A percentile compares a stretch with the other conserved stretches of the same genome.
Evolutionary conservation across 2,888 invertebrate genomes (phyloP).

Genomic region (Melanophora roralis): DNA sequence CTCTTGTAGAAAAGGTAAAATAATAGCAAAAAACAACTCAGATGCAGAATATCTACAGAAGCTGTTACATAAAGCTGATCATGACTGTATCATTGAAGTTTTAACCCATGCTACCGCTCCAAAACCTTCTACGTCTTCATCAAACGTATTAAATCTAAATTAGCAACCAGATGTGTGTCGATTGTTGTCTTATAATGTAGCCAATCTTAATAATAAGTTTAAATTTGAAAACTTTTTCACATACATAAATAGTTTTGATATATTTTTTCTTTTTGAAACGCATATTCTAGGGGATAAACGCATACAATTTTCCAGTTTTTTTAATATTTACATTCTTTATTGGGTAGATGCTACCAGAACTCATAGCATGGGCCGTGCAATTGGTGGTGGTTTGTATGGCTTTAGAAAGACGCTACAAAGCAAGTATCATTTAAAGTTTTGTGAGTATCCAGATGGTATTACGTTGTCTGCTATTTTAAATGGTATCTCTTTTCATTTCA

Average conservation of each 20-base stretch:
- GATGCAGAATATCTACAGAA: too few species aligned
- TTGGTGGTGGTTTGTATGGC: constrained; percentile 12
- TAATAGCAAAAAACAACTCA: not conserved
- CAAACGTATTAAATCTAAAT: too few species aligned
- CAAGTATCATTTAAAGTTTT: constrained; percentile 1
- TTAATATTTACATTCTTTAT: constrained; percentile 2
- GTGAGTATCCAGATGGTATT: too few species aligned
- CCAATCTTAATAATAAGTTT: constrained; percentile 19
- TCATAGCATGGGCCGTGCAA: constrained; percentile 2
- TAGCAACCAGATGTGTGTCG: constrained; percentile 20
- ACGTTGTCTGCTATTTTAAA: too few species aligned
- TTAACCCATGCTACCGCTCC: too few species aligned
- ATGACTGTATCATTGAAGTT: too few species aligned
- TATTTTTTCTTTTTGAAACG: constrained; percentile 8
- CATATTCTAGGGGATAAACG: constrained; percentile 7
- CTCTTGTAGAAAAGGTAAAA: too few species aligned
- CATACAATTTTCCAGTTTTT: not conserved
- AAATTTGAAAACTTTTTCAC: constrained; percentile 20
- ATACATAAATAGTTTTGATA: too few species aligned
- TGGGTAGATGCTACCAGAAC: not conserved
- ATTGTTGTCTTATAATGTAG: constrained; percentile 19
- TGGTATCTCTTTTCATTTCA: too few species aligned
- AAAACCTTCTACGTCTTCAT: too few species aligned
- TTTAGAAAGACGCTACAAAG: constrained; percentile 3
- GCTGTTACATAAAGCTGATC: too few species aligned